Conservation (phyloP, 2,797 vertebrate genomes). For the Crenuchus spilurus region DNA sequence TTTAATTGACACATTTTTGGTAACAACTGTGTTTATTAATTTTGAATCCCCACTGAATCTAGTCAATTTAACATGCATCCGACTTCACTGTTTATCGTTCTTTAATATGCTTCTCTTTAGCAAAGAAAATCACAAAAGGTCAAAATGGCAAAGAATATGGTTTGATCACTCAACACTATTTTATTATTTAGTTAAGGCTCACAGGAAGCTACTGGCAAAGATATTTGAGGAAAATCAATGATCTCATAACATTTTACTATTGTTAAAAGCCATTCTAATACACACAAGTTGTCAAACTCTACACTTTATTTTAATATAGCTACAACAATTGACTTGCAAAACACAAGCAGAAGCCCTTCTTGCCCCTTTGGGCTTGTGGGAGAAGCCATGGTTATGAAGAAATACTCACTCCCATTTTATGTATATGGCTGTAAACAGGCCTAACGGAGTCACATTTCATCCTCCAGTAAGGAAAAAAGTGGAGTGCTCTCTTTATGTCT, state of each 20-base stretch:
- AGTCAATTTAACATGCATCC: too few relatives aligned
- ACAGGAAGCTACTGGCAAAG: background rate
- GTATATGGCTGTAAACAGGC: constrained; percentile 33
- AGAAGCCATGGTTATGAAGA: constrained; percentile 12
- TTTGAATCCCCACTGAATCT: too few relatives aligned
- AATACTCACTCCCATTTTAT: constrained; percentile 15
- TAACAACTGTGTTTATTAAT: too few relatives aligned
- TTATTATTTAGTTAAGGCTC: background rate
- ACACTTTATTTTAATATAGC: background rate
- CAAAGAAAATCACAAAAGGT: too few relatives aligned
- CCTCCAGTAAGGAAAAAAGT: constrained; percentile 7
- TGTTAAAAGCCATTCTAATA: background rate
- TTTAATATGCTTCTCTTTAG: too few relatives aligned
- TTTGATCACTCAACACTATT: background rate
- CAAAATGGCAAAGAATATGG: background rate
- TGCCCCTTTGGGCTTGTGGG: background rate
- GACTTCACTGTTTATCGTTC: too few relatives aligned
- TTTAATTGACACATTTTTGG: too few relatives aligned
- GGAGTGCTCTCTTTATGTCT: constrained; percentile 19
- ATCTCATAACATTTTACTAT: background rate
- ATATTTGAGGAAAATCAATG: too few relatives aligned
- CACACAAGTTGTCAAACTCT: background rate
- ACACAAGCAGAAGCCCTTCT: background rate
- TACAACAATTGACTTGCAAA: constrained; percentile 2
- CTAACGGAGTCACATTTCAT: constrained; percentile 28